Percentiles rank a stretch among this genome's conserved stretches.
These are phyloP conservation scores for Leptinotarsa lineolata DNA, from an alignment of 1,140 invertebrate species.

Conservation along the genomic window DNA sequence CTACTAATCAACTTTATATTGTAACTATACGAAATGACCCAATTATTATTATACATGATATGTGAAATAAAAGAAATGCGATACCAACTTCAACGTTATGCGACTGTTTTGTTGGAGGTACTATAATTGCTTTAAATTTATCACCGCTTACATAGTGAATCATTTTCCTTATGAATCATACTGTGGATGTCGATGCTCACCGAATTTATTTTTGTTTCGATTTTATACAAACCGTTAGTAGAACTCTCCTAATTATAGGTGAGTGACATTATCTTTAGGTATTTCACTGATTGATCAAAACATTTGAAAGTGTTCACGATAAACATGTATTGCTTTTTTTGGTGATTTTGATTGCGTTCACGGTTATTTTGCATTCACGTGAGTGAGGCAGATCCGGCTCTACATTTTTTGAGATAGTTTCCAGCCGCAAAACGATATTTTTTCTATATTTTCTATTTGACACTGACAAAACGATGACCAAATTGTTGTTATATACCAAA, in stretches of 20 bases:
- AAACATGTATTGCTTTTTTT: neutral
- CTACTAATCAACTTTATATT: too few species aligned
- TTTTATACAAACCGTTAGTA: neutral
- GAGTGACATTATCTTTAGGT: neutral
- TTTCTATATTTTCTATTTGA: too few species aligned
- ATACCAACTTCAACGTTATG: neutral
- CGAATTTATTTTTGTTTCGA: slow-evolving; percentile 3
- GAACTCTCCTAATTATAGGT: neutral
- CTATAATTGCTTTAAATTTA: slow-evolving; percentile 4
- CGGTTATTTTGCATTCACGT: too few species aligned
- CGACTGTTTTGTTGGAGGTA: neutral
- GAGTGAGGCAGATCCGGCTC: too few species aligned
- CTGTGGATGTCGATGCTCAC: neutral
- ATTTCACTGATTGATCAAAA: neutral
- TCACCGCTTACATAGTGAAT: slow-evolving; percentile 6
- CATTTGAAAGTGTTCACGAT: neutral
- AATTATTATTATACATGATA: neutral
- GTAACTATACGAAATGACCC: neutral
- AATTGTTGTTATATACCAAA: too few species aligned
- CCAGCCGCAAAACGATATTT: too few species aligned
- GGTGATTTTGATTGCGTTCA: neutral
- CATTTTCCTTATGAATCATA: slow-evolving; percentile 8
- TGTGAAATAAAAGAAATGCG: neutral
- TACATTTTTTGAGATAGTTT: too few species aligned
- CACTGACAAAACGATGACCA: too few species aligned